Conservation (phyloP, 2,113 vertebrate genomes). For the Sceloporus undulatus region DNA sequence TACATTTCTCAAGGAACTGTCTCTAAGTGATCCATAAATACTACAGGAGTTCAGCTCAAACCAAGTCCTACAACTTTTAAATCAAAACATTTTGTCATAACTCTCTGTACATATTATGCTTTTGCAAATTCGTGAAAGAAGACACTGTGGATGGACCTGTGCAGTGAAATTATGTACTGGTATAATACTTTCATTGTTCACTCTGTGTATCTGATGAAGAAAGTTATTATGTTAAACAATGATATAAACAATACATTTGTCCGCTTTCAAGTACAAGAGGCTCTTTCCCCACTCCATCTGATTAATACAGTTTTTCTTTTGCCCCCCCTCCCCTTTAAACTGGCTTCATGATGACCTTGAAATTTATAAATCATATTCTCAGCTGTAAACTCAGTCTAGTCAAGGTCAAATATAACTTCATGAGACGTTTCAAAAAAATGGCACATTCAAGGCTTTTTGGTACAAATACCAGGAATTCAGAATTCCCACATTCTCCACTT, state of each 20-base stretch:
- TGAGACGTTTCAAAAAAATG: neutral
- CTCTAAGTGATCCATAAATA: neutral
- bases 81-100: neutral
- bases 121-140: neutral
- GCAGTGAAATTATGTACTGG: neutral
- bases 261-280: neutral
- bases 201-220: neutral
- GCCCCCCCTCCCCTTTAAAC: too few species aligned
- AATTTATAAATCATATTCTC: too few species aligned
- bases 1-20: neutral
- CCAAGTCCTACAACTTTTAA: neutral
- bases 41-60: neutral
- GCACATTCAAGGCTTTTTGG: neutral
- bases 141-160: too few species aligned
- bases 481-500: neutral
- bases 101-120: neutral
- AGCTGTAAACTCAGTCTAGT: neutral
- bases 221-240: neutral
- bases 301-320: too few species aligned
- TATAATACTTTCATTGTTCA: neutral
- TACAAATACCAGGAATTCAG: neutral
- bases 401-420: neutral
- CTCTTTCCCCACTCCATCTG: neutral
- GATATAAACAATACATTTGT: neutral
- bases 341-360: too few species aligned